These are phyloP conservation scores for Nixonia krombeini DNA, from an alignment of 1,140 invertebrate species.

Conservation along the genomic window DNA sequence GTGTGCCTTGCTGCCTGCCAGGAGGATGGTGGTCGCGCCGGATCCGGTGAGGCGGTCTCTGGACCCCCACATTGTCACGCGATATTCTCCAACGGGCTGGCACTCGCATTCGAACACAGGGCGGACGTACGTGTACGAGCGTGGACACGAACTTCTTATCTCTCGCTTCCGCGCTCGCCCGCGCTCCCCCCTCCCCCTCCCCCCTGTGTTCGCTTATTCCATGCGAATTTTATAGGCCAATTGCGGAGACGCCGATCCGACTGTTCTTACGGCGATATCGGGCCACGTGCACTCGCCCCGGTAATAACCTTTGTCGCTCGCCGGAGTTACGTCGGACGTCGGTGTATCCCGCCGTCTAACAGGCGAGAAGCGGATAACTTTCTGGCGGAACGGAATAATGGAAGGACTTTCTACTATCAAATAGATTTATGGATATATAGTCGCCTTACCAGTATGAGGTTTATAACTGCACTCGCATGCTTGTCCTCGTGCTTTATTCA, in stretches of 20 bases:
- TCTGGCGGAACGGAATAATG: conserved; percentile 60
- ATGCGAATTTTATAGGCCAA: conserved; percentile 5
- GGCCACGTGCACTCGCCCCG: neutral
- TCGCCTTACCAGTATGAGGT: conserved; percentile 47
- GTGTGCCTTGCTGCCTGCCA: conserved; percentile 59
- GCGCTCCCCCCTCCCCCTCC: no score
- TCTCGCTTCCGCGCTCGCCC: no score
- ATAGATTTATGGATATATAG: conserved; percentile 68
- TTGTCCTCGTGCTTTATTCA: conserved; percentile 51
- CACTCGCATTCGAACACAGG: conserved; percentile 12
- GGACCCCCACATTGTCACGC: conserved; percentile 44
- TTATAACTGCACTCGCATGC: conserved; percentile 48
- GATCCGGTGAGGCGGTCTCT: conserved; percentile 31
- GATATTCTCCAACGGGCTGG: conserved; percentile 45
- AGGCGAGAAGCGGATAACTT: conserved; percentile 36
- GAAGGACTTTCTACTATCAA: conserved; percentile 69
- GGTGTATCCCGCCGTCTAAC: neutral
- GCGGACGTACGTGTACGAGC: conserved; percentile 2
- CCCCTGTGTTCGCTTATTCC: no score
- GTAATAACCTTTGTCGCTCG: conserved; percentile 31
- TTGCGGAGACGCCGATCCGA: conserved; percentile 15
- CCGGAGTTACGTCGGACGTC: neutral
- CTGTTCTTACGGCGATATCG: conserved; percentile 13
- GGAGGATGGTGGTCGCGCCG: conserved; percentile 33
- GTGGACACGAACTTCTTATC: conserved; percentile 1